phyloP scores from a whole-genome alignment of 2,888 invertebrate species.

The Agriopis leucophaearia region DNA sequence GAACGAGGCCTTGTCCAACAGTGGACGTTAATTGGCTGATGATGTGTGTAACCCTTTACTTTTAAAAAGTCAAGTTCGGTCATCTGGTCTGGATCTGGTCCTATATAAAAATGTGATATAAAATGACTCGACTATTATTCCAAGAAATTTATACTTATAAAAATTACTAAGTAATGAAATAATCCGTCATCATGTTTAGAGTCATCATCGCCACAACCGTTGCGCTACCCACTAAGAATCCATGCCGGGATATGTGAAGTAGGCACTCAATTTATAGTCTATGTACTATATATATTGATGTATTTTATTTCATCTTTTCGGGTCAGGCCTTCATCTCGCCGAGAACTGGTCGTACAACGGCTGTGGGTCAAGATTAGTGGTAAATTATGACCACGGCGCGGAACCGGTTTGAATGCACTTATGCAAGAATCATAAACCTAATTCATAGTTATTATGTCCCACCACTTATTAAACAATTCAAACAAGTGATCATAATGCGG shows the following conservation, averaged over 20 bases:
- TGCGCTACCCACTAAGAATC: background rate
- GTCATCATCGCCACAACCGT: background rate
- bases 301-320: constrained; percentile 54
- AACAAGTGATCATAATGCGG: constrained; percentile 29
- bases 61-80: background rate
- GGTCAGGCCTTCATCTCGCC: constrained; percentile 58
- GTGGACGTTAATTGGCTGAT: no score
- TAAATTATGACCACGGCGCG: constrained; percentile 67
- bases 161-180: background rate
- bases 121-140: constrained; percentile 20
- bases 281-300: no score
- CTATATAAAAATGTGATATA: background rate
- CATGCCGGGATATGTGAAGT: constrained; percentile 28
- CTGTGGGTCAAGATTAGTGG: constrained; percentile 84
- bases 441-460: constrained; percentile 49
- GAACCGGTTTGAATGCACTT: constrained; percentile 79
- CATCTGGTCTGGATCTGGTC: constrained; percentile 1
- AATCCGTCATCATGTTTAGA: background rate
- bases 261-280: constrained; percentile 47
- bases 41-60: no score
- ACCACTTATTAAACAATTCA: constrained; percentile 50
- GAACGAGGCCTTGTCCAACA: no score
- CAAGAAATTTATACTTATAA: constrained; percentile 1
- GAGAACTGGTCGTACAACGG: constrained; percentile 68
- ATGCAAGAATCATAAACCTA: constrained; percentile 59